A percentile compares a stretch with the other conserved stretches of the same genome.
phyloP scores from a whole-genome alignment of 2,113 vertebrate genomes.

The Neolamprologus sp. region DNA sequence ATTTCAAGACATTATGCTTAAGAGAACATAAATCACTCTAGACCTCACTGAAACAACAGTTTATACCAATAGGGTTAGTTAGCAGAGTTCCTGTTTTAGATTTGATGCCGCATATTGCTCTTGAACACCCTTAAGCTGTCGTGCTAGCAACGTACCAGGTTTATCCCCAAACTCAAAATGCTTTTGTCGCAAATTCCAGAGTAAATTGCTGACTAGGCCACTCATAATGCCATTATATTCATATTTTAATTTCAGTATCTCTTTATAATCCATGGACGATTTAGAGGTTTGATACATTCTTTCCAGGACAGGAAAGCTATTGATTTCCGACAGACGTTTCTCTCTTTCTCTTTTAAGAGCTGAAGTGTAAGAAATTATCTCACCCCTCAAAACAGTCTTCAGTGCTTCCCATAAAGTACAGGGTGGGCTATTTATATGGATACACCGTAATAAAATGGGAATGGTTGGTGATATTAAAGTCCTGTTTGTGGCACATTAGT shows the following conservation, averaged over 20 bases:
- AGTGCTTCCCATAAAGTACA: not conserved
- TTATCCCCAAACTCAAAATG: not conserved
- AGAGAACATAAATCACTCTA: not conserved
- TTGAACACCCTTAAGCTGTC: not conserved
- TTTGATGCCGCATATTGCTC: not conserved
- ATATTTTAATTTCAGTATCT: not conserved
- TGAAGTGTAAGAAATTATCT: not conserved
- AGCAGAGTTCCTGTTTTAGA: not conserved
- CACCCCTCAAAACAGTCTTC: not conserved
- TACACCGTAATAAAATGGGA: accelerated
- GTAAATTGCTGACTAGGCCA: not conserved
- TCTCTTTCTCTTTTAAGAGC: not conserved
- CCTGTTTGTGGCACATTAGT: too few species aligned
- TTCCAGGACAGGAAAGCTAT: not conserved
- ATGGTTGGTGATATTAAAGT: not conserved
- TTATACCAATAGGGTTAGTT: not conserved
- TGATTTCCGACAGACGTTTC: not conserved
- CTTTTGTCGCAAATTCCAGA: not conserved
- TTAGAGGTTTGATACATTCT: not conserved
- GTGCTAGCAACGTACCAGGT: not conserved
- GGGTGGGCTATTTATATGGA: not conserved
- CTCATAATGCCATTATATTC: not conserved
- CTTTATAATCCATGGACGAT: not conserved
- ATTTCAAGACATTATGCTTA: not conserved
- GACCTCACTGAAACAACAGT: not conserved